A percentile compares a stretch with the other conserved stretches of the same genome.
Conservation (phyloP, 2,797 vertebrate genomes). For the Hozukius guyotensis region DNA sequence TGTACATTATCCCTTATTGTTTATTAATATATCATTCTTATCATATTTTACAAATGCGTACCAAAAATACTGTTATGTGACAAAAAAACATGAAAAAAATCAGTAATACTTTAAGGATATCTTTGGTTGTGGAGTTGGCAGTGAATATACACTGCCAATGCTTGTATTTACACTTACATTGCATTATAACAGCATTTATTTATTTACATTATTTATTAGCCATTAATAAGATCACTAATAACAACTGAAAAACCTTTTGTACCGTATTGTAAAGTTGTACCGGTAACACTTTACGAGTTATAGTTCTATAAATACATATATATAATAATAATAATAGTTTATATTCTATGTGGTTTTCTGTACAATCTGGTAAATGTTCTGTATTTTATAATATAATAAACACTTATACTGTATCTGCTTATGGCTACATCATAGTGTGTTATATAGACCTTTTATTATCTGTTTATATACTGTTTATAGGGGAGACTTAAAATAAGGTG, state of each 20-base stretch:
- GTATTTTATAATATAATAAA: background rate
- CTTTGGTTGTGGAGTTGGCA: background rate
- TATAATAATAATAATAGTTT: too few species aligned
- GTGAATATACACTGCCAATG: background rate
- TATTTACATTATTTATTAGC: slow-evolving; percentile 13
- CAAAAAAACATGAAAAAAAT: background rate
- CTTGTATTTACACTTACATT: slow-evolving; percentile 22
- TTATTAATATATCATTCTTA: background rate
- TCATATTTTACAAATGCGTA: background rate
- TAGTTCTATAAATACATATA: background rate
- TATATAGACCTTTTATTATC: background rate
- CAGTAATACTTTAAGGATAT: background rate
- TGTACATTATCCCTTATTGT: background rate
- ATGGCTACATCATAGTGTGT: background rate
- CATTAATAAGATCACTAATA: background rate
- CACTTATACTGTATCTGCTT: background rate
- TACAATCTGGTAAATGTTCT: too few species aligned
- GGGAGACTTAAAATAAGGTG: background rate
- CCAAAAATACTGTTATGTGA: background rate
- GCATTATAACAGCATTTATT: background rate
- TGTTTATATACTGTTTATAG: background rate
- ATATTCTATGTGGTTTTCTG: too few species aligned
- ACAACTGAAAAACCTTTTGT: background rate
- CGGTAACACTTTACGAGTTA: background rate
- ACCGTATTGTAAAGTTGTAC: background rate